phyloP scores from a whole-genome alignment of 2,888 invertebrate species.

The Micoletzkya japonica region DNA sequence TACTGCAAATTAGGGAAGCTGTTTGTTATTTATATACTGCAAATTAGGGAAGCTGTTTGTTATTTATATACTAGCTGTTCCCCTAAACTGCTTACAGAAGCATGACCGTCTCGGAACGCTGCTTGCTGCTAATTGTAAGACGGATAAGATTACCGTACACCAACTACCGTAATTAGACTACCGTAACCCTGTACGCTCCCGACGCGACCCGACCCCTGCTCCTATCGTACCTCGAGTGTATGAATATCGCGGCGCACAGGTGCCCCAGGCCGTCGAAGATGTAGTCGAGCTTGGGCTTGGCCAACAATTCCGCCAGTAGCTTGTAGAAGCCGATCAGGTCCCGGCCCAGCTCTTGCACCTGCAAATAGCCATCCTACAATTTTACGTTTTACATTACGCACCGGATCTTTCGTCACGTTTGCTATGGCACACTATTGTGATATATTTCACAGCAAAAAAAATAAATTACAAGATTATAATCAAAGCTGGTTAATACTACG shows the following conservation, averaged over 20 bases:
- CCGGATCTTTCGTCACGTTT: background rate
- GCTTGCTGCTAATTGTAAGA: too few species aligned
- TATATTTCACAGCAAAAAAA: background rate
- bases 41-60: too few species aligned
- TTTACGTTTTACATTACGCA: background rate
- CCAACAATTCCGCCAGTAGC: constrained; percentile 76
- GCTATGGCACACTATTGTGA: background rate
- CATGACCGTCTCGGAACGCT: too few species aligned
- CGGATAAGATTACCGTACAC: too few species aligned
- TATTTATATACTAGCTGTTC: too few species aligned
- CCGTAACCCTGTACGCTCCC: background rate
- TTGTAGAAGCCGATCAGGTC: constrained; percentile 76
- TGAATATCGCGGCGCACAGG: constrained; percentile 78
- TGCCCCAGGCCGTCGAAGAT: constrained; percentile 74
- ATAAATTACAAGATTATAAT: background rate
- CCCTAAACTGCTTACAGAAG: too few species aligned
- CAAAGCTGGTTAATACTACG: background rate
- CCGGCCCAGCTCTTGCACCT: constrained; percentile 78
- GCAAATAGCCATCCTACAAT: constrained; percentile 51
- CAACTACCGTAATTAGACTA: background rate
- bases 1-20: too few species aligned
- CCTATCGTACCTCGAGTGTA: constrained; percentile 69
- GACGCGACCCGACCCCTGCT: background rate
- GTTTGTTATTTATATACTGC: too few species aligned
- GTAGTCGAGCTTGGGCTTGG: constrained; percentile 77